Percentiles rank a stretch among this genome's conserved stretches.
phyloP scores from a whole-genome alignment of 2,888 invertebrate genomes.

The Athalia rosae region DNA sequence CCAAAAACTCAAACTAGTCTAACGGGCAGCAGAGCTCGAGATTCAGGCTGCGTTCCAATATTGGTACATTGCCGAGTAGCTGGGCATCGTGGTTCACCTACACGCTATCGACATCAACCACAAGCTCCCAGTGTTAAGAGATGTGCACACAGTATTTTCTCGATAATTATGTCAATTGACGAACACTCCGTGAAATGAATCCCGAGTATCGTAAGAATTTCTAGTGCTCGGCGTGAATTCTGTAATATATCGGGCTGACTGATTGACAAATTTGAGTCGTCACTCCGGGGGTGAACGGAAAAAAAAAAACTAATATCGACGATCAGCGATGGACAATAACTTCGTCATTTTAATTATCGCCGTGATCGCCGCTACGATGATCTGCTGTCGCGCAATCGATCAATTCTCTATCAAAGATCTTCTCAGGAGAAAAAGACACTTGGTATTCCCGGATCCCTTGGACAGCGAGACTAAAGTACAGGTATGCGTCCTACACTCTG shows the following conservation, averaged over 20 bases:
- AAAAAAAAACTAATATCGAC: not conserved
- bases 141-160: constrained; percentile 54
- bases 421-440: constrained; percentile 56
- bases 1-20: constrained; percentile 35
- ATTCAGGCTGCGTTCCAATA: constrained; percentile 18
- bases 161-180: constrained; percentile 49
- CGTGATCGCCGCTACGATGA: constrained; percentile 10
- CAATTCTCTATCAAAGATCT: constrained; percentile 46
- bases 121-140: constrained; percentile 54
- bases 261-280: not conserved
- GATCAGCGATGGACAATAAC: constrained; percentile 7
- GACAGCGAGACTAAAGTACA: constrained; percentile 65
- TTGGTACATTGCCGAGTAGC: constrained; percentile 30
- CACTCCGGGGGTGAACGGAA: not conserved
- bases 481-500: constrained; percentile 51
- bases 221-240: constrained; percentile 3
- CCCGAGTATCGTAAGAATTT: constrained; percentile 17
- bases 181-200: constrained; percentile 3
- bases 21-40: constrained; percentile 8
- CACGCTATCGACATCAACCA: constrained; percentile 12
- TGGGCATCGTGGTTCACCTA: constrained; percentile 12
- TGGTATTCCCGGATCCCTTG: constrained; percentile 62
- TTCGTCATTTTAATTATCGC: constrained; percentile 10
- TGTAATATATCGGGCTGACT: not conserved
- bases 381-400: not conserved